Base-by-base conservation (phyloP, 92 coral and sea anemone species). In the Porites rus region DNA sequence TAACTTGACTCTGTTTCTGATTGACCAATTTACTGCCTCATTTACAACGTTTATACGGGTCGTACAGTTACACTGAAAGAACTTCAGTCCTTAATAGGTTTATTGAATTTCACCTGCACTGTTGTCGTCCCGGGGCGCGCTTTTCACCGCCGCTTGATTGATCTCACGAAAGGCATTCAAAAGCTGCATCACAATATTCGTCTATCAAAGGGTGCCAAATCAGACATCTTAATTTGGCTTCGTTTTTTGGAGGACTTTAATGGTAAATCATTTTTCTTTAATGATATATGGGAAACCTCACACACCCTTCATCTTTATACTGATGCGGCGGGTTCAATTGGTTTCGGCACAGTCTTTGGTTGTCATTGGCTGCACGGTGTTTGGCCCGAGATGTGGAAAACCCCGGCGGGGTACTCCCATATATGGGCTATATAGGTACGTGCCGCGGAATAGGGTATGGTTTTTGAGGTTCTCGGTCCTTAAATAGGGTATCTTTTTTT, bases 61-160 rank as follows among this genome's bases (percentile, higher is more conserved):
- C 24, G 24, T 24, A 24, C 24, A 1, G 24, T 24, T 24, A 53
- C 12, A 53, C 82, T 90, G 2, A 20, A 75, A 1, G 90, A 86
- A 75, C 50, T 90, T 18, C 93, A 86, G 78, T 90, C 93, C 7
- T 61, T 90, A 59, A 72, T 65, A 1, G 90, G 90, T 24, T 78
- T 90, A 0, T 80, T 78, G 75, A 66, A 66, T 21, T 66, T 66
- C 22, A 6, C 11, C 9, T 66, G 72, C 28, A 20, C 72, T 10
- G 72, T 89, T 21, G 78, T 88, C 12, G 19, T 76, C 2, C 92
- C 92, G 6, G 92, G 92, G 5, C 72, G 92, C 12, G 88, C 92
- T 9, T 83, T 88, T 74, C 64, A 82, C 13, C 84, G 91, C 24
- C 82, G 91, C 56, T 38, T 88, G 17, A 83, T 88, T 31, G 88